Conservation (phyloP, 64 coral and sea anemone species). For the Anthopleura sola region DNA sequence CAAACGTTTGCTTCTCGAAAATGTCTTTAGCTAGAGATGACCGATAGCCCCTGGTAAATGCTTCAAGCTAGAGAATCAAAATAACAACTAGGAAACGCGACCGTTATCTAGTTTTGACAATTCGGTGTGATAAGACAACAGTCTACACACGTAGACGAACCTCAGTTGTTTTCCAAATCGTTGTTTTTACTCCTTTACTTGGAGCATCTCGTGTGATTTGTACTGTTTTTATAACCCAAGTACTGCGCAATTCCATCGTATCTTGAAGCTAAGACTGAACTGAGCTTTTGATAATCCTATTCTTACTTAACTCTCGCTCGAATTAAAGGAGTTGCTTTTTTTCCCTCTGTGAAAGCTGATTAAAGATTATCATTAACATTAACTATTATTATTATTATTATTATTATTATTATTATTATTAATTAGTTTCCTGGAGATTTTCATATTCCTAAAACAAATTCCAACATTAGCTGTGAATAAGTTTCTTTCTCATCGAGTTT, state of each 20-base stretch:
- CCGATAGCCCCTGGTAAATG: neutral
- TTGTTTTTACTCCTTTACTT: neutral
- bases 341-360: too few relatives aligned
- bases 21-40: neutral
- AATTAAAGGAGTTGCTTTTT: too few relatives aligned
- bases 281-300: too few relatives aligned
- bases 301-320: too few relatives aligned
- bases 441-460: too few relatives aligned
- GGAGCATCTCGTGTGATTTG: neutral
- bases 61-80: neutral
- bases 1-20: neutral
- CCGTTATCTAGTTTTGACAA: neutral
- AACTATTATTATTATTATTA: too few relatives aligned
- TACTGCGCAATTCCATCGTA: neutral
- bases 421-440: too few relatives aligned
- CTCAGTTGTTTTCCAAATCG: neutral
- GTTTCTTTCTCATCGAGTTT: too few relatives aligned
- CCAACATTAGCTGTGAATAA: too few relatives aligned
- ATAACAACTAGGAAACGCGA: neutral
- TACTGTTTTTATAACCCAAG: neutral
- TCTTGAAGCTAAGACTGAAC: too few relatives aligned
- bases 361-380: too few relatives aligned
- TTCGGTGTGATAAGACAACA: neutral
- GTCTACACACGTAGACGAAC: neutral
- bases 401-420: too few relatives aligned